These are phyloP conservation scores for Nezara viridula DNA, from an alignment of 2,888 invertebrate species.

Conservation along the genomic window DNA sequence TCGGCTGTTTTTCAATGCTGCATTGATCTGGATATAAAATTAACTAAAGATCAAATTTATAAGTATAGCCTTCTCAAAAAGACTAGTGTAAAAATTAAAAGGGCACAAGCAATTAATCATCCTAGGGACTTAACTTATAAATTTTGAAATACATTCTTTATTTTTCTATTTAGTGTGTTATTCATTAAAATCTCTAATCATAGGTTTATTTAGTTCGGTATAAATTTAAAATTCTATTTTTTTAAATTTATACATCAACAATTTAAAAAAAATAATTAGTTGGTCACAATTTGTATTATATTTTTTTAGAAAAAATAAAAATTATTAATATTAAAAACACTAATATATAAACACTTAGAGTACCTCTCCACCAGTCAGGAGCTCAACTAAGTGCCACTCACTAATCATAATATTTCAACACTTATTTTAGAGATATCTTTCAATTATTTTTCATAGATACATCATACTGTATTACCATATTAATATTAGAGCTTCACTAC, in stretches of 20 bases:
- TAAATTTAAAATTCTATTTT: not conserved
- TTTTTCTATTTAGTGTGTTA: not conserved
- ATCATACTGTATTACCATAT: too few relatives aligned
- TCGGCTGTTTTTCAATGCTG: conserved; percentile 39
- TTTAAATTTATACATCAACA: not conserved
- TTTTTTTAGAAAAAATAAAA: too few relatives aligned
- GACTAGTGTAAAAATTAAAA: not conserved
- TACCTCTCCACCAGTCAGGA: too few relatives aligned
- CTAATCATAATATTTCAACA: too few relatives aligned
- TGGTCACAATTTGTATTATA: too few relatives aligned
- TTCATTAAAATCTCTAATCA: not conserved
- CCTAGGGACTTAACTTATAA: conserved; percentile 25
- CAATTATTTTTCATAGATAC: too few relatives aligned
- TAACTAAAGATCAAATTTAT: conserved; percentile 46
- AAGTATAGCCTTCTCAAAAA: conserved; percentile 10
- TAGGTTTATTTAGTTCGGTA: not conserved
- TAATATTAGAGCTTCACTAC: too few relatives aligned
- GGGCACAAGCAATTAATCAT: not conserved
- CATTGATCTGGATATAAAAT: conserved; percentile 7
- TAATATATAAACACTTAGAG: too few relatives aligned
- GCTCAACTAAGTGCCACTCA: too few relatives aligned
- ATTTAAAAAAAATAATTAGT: not conserved
- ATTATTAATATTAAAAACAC: too few relatives aligned
- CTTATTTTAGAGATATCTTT: too few relatives aligned
- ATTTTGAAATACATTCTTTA: conserved; percentile 10